Evolutionary conservation across 2,797 vertebrate genomes (phyloP), one percentile per base, ranked within the genome.

Genomic region (Betta splendens): DNA sequence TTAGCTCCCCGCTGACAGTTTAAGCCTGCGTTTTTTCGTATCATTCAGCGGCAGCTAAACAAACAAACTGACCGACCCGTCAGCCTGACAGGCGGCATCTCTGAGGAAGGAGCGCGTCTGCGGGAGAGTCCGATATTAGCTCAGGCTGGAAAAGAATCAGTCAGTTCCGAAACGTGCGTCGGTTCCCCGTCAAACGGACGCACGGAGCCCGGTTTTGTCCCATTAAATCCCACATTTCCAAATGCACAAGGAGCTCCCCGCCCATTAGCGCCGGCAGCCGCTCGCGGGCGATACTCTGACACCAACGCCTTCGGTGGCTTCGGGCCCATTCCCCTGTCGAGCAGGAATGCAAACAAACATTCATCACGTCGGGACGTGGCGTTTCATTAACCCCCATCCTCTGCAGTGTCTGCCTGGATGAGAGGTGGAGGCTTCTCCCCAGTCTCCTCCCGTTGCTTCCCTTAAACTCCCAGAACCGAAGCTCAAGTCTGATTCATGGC

Each of bases 261-360:
- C 22, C 55, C 22, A 51, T 68, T 46, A 70, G 12, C 29, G 59
- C 70, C 63, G 68, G 6, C 54, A 37, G 52, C 72, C 55, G 28
- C 69, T 73, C 58, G 22, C 50, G 63, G 84, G 47, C 38, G 26
- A 78, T 79, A 59, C 62, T 74, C 59, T 72, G 77, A 69, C 77
- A 74, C 72, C 82, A 81, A 85, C 85, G 86, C 87, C 86, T 86
- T 79, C 81, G 40, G 28, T 69, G 81, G 80, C 82, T 87, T 64
- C 66, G 64, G 82, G 81, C 79, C 72, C 75, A 75, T 84, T 86
- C 86, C 77, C 32, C 81, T 86, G 86, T 85, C 63, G 23, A 17
- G 58, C 69, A 76, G 86, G 88, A 91, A 89, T 89, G 91, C 87
- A 92, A 91, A 91, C 88, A 87, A 47, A 82, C 87, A 90, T 91